Evolutionary conservation across 2,113 vertebrate genomes (phyloP), one percentile per base, ranked within the genome.

Genomic region (Cromileptes altivelis): DNA sequence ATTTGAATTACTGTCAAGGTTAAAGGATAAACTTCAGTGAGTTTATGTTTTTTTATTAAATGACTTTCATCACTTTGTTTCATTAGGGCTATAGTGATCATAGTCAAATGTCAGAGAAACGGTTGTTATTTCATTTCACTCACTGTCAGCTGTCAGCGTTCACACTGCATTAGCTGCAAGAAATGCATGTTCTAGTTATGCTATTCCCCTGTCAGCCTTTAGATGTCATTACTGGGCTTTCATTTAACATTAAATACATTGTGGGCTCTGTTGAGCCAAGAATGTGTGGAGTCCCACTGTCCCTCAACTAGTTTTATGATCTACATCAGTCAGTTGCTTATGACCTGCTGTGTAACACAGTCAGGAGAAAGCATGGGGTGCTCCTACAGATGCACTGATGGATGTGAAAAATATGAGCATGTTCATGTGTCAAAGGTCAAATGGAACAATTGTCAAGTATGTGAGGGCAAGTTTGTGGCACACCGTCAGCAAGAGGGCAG

Each of bases 401-500:
- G 68, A 64, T 53, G 1, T 33, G 18, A 80, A 70, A 73, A 82
- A 79, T 70, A 86, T 77, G 63, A 84, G 77, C 40, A 15, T 50
- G 72, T 75, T 57, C 69, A 67, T 1, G 74, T 50, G 84, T 86
- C 85, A 81, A 63, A 88, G 86, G 89, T 88, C 65, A 80, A 77
- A 72, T 13, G 9, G 78, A 42, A 9, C 79, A 62, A 88, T 87
- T 84, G 85, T 88, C 69, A 55, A 88, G 81, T 70, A 45, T n/a
- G 62, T 80, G 62, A 82, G 89, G 73, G 76, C 73, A 75, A n/a
- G 55, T 84, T 21, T 68, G 60, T 55, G 37, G 63, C 25, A 55
- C 81, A 63, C 13, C 9, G 78, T 92, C 93, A 92, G 91, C 88
- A 89, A 70, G 64, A 90, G 88, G 85, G 27, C 58, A 69, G 81